Evolutionary conservation across 2,113 vertebrate species (phyloP), one percentile per base, ranked within the genome.

Genomic region (Chiloscyllium plagiosum): DNA sequence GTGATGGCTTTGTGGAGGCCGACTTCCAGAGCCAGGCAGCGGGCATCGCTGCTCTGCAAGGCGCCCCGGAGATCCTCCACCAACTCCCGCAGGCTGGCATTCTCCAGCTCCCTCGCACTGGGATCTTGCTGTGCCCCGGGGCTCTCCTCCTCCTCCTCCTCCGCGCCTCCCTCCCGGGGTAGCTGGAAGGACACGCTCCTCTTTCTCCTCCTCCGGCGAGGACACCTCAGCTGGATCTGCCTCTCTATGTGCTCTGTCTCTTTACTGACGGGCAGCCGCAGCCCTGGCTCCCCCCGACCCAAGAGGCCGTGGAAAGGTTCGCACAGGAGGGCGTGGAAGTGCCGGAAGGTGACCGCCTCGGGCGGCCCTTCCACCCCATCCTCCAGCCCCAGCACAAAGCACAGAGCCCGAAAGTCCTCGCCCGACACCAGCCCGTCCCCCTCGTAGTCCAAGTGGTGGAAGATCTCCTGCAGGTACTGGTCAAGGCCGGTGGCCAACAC

Each of bases 381-480:
- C 89, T 20, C 19, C 50, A 98, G 96, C 1, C 97, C 97, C 96
- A 98, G 96, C 29, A 97, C 97, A 4, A 96, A 96, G 96, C 98
- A 98, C 7, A 98, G 97, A 22, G 97, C 96, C 4, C 83, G 78
- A 96, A 98, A 98, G 42, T 98, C 98, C 96, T 97, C 97, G 8
- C 96, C 97, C 1, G 97, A 97, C 95, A 98, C 96, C 5, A 97
- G 95, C 0, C 97, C 97, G 1, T 97, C 97, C 37, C 85, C 96
- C 96, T 96, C 96, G 70, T 97, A 83, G 2, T 97, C 97, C 92
- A 98, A 96, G 96, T 98, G 98, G 96, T 98, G 98, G 96, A 98
- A 98, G 56, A 98, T 97, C 96, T 98, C 98, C 96, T 98, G 98
- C 56, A 98, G 96, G 94, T 98, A 98, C 47, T 98, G 98, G 95